Evolutionary conservation across 64 coral and sea anemone species (phyloP).

Genomic region (Pocillopora verrucosa): DNA sequence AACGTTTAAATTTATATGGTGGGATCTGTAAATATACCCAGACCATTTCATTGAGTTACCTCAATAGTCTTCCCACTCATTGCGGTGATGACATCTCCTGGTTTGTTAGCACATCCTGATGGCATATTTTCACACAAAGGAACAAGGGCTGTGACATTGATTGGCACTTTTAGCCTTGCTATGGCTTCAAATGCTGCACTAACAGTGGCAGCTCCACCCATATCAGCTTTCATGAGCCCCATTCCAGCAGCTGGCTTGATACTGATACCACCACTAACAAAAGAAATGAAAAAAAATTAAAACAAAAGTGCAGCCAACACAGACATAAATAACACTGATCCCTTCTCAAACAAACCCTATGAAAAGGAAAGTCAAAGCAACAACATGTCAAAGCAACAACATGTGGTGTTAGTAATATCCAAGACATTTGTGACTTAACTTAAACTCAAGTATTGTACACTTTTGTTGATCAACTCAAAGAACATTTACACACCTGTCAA

Average conservation of each 20-base stretch:
- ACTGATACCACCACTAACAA: slow-evolving; percentile 85
- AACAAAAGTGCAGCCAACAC: background rate
- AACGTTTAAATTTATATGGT: background rate
- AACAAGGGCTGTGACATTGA: slow-evolving; percentile 84
- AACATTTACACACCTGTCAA: slow-evolving; percentile 81
- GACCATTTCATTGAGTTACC: slow-evolving; percentile 41
- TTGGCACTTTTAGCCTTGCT: slow-evolving; percentile 75
- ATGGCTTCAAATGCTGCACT: slow-evolving; percentile 85
- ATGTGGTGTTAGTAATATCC: too few relatives aligned
- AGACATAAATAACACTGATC: too few relatives aligned
- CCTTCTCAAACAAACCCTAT: too few relatives aligned
- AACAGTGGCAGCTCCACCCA: slow-evolving; percentile 94
- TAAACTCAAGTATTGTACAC: too few relatives aligned
- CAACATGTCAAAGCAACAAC: too few relatives aligned
- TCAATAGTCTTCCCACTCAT: slow-evolving; percentile 98
- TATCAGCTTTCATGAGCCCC: slow-evolving; percentile 91
- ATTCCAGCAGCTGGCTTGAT: slow-evolving; percentile 86
- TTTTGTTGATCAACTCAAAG: too few relatives aligned
- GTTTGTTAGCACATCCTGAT: slow-evolving; percentile 86
- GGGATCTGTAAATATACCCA: background rate
- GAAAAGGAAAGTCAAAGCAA: too few relatives aligned
- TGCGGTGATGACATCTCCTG: slow-evolving; percentile 92
- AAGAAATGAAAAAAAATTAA: background rate
- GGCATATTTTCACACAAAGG: slow-evolving; percentile 98
- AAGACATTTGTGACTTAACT: too few relatives aligned